Percentiles rank a stretch among this genome's conserved stretches.
Evolutionary conservation across 2,888 invertebrate genomes (phyloP).

Genomic region (Apoda limacodes): DNA sequence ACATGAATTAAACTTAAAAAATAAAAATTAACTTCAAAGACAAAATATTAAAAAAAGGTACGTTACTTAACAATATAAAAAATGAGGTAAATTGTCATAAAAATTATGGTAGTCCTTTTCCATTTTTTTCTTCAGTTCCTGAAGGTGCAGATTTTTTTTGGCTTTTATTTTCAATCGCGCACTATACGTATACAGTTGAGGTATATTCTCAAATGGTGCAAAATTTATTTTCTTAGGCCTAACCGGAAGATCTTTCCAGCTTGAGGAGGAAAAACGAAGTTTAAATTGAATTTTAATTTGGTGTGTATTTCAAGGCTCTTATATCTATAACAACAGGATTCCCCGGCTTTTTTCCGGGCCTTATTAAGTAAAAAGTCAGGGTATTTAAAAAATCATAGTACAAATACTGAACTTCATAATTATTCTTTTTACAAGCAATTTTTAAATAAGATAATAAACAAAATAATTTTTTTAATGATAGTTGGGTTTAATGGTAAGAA

Average conservation of each 20-base stretch:
- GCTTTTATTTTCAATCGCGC: constrained; percentile 7
- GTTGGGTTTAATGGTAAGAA: too few relatives aligned
- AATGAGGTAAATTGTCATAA: constrained; percentile 14
- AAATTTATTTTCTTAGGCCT: neutral
- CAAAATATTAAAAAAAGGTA: too few relatives aligned
- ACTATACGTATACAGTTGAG: constrained; percentile 2
- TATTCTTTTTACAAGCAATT: constrained; percentile 7
- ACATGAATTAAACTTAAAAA: too few relatives aligned
- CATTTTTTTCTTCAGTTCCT: constrained; percentile 9
- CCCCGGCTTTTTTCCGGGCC: constrained; percentile 12
- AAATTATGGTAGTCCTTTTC: constrained; percentile 11
- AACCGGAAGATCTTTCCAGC: constrained; percentile 1
- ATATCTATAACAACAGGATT: constrained; percentile 15
- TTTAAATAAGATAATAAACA: too few relatives aligned
- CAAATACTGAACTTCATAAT: constrained; percentile 13
- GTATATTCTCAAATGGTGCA: constrained; percentile 3
- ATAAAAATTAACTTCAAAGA: too few relatives aligned
- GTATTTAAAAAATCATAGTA: constrained; percentile 11
- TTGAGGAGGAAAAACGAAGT: constrained; percentile 12
- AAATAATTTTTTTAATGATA: too few relatives aligned
- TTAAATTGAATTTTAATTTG: constrained; percentile 10
- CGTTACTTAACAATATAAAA: too few relatives aligned
- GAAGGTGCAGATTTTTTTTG: constrained; percentile 10
- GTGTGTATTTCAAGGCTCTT: constrained; percentile 10
- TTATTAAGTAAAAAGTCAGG: constrained; percentile 10